Base-by-base conservation (phyloP, 37 sponge, comb jelly and placozoan genomes). In the Axinella damicornis region DNA sequence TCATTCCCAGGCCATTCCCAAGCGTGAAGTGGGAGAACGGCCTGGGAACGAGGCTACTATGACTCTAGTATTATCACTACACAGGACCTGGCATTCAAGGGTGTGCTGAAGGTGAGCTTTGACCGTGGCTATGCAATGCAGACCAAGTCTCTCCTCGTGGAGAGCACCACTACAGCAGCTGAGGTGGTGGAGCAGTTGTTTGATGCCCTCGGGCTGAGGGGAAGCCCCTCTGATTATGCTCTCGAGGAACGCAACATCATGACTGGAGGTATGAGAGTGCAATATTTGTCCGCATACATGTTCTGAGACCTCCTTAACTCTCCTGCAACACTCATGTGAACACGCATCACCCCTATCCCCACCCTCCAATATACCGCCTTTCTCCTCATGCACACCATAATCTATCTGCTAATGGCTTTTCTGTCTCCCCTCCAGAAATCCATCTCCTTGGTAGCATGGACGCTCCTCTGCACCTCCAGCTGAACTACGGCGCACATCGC, bases 121-220 rank as follows among this genome's bases (percentile, higher is more conserved):
- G 93, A 92, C 67, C 56, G 85, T 19, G 93, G 93, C 15, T 92
- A 92, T 81, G 93, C 85, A 5, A 30, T 84, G 41, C 93, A 92
- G 57, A 88, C 93, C 18, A 92, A 92, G 75, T 83, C 89, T 22
- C 19, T 92, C 39, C 78, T 92, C 38, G 65, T 84, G 54, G 89
- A 83, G 53, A 79, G 87, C 57, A 53, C 75, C 54, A 81, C 81
- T 27, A 77, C 89, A 40, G 76, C 77, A 2, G 81, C 57, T 17
- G 89, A 88, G 27, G 79, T 84, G 0, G 85, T 92, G 30, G 77
- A 57, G 2, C 89, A 92, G 73, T 57, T 92, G n/a, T 65, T 84
- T 60, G 82, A 80, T 0, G 77, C 73, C 4, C 85, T 92, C 11
- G 85, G 82, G 6, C 77, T 92, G n/a, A 60, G 80, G 33, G 93